Evolutionary conservation across 2,888 invertebrate species (phyloP).

Genomic region (Lymantria dispar): DNA sequence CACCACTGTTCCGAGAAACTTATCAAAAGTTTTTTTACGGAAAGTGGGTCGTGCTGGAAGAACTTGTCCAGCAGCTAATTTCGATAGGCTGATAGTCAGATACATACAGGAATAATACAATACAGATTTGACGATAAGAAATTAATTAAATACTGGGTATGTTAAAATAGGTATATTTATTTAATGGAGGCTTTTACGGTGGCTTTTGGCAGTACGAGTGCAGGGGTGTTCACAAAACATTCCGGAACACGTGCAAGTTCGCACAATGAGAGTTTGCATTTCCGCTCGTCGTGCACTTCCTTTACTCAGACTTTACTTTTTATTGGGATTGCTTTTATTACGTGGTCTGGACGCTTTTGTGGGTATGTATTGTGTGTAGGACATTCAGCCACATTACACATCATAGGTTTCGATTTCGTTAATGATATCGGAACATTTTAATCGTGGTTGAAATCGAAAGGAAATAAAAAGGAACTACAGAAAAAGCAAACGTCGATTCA

Average conservation of each 20-base stretch:
- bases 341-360: constrained; percentile 73
- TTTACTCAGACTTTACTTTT: constrained; percentile 78
- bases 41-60: too few relatives aligned
- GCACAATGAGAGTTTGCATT: constrained; percentile 81
- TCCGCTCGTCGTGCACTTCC: constrained; percentile 81
- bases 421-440: constrained; percentile 76
- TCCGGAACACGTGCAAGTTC: constrained; percentile 80
- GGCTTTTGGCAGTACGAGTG: constrained; percentile 45
- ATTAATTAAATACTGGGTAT: constrained; percentile 10
- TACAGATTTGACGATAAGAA: background rate
- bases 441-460: constrained; percentile 74
- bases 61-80: too few relatives aligned
- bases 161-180: constrained; percentile 56
- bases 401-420: constrained; percentile 81
- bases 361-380: constrained; percentile 60
- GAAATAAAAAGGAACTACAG: constrained; percentile 47
- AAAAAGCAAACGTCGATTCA: constrained; percentile 32
- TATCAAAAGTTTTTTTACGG: too few relatives aligned
- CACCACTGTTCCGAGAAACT: too few relatives aligned
- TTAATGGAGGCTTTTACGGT: constrained; percentile 55
- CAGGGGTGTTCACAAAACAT: constrained; percentile 70
- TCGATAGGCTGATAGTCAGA: too few relatives aligned
- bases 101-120: too few relatives aligned
- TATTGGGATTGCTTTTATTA: constrained; percentile 70
- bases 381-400: constrained; percentile 73